Base-by-base conservation (phyloP, 2,888 invertebrate genomes). In the Drosophila formosana region DNA sequence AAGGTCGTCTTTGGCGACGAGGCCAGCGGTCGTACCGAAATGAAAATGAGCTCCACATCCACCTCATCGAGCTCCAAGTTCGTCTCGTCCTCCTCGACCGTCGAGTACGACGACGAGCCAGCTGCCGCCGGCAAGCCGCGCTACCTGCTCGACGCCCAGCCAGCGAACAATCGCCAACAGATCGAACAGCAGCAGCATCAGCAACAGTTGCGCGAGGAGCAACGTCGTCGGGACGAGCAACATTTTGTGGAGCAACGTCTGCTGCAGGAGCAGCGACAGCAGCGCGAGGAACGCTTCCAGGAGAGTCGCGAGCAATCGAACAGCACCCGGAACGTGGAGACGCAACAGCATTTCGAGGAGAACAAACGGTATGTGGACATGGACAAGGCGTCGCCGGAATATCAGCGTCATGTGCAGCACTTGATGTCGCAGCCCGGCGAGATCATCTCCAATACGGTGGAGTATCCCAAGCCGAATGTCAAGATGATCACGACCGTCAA, bases 401-500 rank as follows among this genome's bases (percentile, higher is more conserved):
- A 92, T 62, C 92, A 91, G 52, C 89, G 80, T 5, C 92, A 90
- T 63, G 92, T 91, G 6, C 91, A 90, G 57, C 73, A 90, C 65
- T 60, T 92, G 1, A 92, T 92, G 89, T 77, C 90, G 1, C 90
- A 91, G 57, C 90, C 91, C 6, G 94, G 94, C 47, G 94, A 93
- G 80, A 92, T 94, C 65, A 93, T 94, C 11, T 94, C 94, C 5
- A 93, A 94, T 62, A 94, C 94, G 65, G 93, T 95, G 57, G 94
- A 95, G 80, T 94, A 95, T 90, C 94, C 95, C 53, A 95, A 95
- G 89, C 94, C 95, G 66, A 94, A 94, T 90, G 95, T 95, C 46
- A 94, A 94, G 92, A 94, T 95, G 72, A 94, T 94, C 6, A 94
- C 94, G 11, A 95, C 96, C 80, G 95, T 95, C 0, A 94, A 95